Evolutionary conservation across 2,888 invertebrate species (phyloP), one percentile per base, ranked within the genome.

Genomic region (Oscheius sp.): DNA sequence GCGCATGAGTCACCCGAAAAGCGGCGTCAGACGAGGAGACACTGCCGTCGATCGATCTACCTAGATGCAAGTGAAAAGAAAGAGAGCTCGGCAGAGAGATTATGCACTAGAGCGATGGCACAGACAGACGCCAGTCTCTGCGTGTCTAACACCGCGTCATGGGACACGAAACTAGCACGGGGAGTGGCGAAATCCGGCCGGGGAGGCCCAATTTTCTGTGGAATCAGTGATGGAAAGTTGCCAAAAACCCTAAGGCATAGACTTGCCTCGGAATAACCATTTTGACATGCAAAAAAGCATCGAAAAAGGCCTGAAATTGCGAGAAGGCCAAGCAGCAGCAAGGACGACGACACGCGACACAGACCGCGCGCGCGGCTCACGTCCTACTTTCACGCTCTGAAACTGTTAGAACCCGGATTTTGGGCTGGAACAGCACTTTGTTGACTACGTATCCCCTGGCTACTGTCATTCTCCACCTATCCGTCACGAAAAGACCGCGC

Each of bases 331-430:
- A 42, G 48, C 58, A 13, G 42, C 55, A 42, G 63, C 60, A 51
- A 33, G 13, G 53, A 58, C 42, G 29, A 21, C 9, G 72, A 62
- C 72, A 62, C 62, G 62, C 51, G 53, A 33, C 60, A 42, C 42
- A 42, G 32, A 62, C 51, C 60, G 72, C 32, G 62, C 72, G 72
- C 72, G 72, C 72, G 62, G 60, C 60, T 50, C 48, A 33, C 72
- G 60, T 51, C 72, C 72, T 53, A 62, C 50, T 72, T 71, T 62
- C 59, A 72, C 62, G 72, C 50, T 51, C 55, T 42, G 42, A 42
- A 7, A 7, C 7, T 42, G 42, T 5, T 42, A 7, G 10, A 53
- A 35, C 42, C 55, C 3, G 7, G 42, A 42, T 42, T 42, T 42
- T 42, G 7, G 3, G 42, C 21, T n/a, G 5, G 10, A 55, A 5